phyloP scores from a whole-genome alignment of 1,140 invertebrate genomes.

The Aphelenchoides fujianensis region DNA sequence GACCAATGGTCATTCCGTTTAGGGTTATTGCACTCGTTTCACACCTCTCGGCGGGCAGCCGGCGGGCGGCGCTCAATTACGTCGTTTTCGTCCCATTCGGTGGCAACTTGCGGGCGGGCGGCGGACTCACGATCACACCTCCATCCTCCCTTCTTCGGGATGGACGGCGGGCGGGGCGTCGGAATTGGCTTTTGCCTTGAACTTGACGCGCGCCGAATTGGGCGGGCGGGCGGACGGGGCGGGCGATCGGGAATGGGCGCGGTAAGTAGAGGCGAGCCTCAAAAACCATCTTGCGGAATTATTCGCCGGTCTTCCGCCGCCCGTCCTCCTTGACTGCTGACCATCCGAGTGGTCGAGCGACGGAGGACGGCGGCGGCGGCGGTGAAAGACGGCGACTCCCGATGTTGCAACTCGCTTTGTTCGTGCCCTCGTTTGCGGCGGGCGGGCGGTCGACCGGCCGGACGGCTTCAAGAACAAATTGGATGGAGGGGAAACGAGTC shows the following conservation, averaged over 20 bases:
- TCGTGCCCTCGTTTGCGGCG: not conserved
- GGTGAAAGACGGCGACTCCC: not conserved
- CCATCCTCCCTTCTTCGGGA: no score
- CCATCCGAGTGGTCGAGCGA: no score
- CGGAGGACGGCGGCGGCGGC: no score
- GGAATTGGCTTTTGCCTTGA: constrained; percentile 1
- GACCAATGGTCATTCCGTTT: no score
- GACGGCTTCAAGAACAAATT: constrained; percentile 1
- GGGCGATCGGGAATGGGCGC: not conserved
- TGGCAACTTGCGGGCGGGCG: not conserved
- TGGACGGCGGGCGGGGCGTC: not conserved
- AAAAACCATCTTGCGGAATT: not conserved
- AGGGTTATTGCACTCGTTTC: no score
- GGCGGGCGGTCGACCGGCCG: not conserved
- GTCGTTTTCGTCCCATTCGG: not conserved
- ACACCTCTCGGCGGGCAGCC: no score
- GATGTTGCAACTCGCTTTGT: not conserved
- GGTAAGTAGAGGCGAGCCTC: no score
- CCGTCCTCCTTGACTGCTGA: not conserved
- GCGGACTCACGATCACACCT: not conserved
- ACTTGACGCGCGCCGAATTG: not conserved
- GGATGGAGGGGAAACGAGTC: not conserved
- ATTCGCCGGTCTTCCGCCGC: no score
- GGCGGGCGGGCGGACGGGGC: not conserved
- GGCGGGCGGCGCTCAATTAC: not conserved